Evolutionary conservation across 2,888 invertebrate genomes (phyloP).

Genomic region (Globia sparganii): DNA sequence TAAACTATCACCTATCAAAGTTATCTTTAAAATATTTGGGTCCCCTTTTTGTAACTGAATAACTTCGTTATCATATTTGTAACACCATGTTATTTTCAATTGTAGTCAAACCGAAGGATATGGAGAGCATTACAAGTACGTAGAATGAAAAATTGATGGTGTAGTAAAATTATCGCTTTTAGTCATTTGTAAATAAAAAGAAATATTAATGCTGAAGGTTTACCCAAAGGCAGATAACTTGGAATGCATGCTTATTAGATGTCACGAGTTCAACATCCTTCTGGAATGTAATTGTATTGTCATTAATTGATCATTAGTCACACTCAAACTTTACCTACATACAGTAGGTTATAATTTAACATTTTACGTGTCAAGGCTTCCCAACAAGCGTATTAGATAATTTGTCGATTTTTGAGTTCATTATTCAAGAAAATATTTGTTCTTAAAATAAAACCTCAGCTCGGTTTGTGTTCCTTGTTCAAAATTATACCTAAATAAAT

Average conservation of each 20-base stretch:
- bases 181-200: conserved; percentile 28
- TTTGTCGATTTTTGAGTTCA: not conserved
- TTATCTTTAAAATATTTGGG: not conserved
- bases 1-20: not conserved
- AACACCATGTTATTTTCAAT: conserved; percentile 75
- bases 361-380: conserved; percentile 56
- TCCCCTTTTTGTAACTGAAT: conserved; percentile 12
- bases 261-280: conserved; percentile 36
- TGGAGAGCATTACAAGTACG: conserved; percentile 95
- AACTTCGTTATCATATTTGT: conserved; percentile 46
- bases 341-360: conserved; percentile 32
- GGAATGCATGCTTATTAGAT: conserved; percentile 60
- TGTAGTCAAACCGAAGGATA: conserved; percentile 93
- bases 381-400: conserved; percentile 10
- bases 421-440: not conserved
- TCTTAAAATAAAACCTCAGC: not conserved
- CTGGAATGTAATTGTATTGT: conserved; percentile 47
- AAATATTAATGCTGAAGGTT: conserved; percentile 20
- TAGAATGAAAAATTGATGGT: conserved; percentile 72
- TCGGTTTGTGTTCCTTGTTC: not conserved
- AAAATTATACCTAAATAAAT: conserved; percentile 2
- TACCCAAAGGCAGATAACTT: conserved; percentile 17
- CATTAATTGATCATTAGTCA: conserved; percentile 55
- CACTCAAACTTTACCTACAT: conserved; percentile 42
- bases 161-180: conserved; percentile 58